Evolutionary conservation across 2,888 invertebrate species (phyloP), one percentile per base, ranked within the genome.

Genomic region (Tachina grossa): DNA sequence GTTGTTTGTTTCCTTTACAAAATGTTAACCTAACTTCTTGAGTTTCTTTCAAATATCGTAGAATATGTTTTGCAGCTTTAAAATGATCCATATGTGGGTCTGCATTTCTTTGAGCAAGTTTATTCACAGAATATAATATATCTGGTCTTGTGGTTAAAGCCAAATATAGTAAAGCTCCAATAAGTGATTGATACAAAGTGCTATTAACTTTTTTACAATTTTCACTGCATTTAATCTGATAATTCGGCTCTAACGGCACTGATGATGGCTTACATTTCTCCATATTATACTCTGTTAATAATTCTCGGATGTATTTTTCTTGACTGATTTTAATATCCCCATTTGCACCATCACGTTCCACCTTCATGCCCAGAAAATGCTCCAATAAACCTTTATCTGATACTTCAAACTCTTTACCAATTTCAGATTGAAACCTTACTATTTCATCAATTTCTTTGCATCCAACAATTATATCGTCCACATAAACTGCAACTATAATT

Each of bases 221-320:
- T 31, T 57, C 14, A 5, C 13, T 31, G 31, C 22, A 22, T n/a
- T 6, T 11, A 16, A 51, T 51, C n/a, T 51, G 51, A 5, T 6
- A 22, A 22, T 22, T 16, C 1, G 49, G n/a, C 10, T n/a, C 6
- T n/a, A 51, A 13, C 14, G 49, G 49, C 22, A 11, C 11, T 22
- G 57, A 57, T 5, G 57, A 57, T 31, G 57, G 57, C 14, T 57
- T 55, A 19, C 53, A 55, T 10, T 55, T 19, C 19, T 55, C 22
- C 57, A 59, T 59, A 39, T 14, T 9, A 13, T 59, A 59, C 8
- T 59, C 57, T 39, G 22, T 22, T 57, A 57, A 13, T 57, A 51
- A 14, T n/a, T 51, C 51, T 51, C 14, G 11, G n/a, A 51, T 51
- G n/a, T 51, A n/a, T 14, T 2, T 9, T 51, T 51, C 51, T 51